Evolutionary conservation across 2,797 vertebrate genomes (phyloP).

Genomic region (Dipus sagitta): DNA sequence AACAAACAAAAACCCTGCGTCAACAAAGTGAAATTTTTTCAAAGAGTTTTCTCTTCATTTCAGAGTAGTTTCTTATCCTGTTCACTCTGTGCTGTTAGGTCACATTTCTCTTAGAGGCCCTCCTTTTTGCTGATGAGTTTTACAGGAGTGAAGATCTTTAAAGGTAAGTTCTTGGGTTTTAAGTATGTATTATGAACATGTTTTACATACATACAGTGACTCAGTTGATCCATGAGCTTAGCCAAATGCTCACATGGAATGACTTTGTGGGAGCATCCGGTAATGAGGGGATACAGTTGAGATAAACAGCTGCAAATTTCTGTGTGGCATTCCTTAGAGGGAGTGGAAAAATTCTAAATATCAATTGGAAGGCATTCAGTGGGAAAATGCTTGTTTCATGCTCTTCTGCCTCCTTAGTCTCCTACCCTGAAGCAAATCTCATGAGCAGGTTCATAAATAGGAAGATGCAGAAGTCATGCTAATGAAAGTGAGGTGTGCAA

Average conservation of each 20-base stretch:
- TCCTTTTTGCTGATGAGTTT: conserved; percentile 54
- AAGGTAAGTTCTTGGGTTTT: conserved; percentile 67
- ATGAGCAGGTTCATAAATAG: conserved; percentile 14
- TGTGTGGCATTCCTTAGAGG: background rate
- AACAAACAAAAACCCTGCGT: background rate
- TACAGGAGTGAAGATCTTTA: conserved; percentile 60
- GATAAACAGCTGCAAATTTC: conserved; percentile 45
- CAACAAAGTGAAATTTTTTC: conserved; percentile 48
- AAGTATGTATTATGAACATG: conserved; percentile 55
- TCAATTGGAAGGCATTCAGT: conserved; percentile 56
- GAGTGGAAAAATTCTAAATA: conserved; percentile 57
- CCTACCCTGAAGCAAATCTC: conserved; percentile 50
- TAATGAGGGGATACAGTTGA: conserved; percentile 30
- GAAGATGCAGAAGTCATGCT: conserved; percentile 34
- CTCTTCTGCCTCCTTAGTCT: conserved; percentile 47
- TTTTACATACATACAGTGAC: conserved; percentile 62
- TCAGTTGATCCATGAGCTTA: conserved; percentile 65
- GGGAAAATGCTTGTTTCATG: conserved; percentile 55
- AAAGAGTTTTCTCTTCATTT: conserved; percentile 35
- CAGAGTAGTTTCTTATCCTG: background rate
- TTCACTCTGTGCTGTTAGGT: conserved; percentile 42
- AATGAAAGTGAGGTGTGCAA: background rate
- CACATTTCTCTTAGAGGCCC: conserved; percentile 42
- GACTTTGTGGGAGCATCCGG: conserved; percentile 39
- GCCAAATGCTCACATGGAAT: conserved; percentile 10